phyloP scores from a whole-genome alignment of 2,888 invertebrate genomes.

The Drosophila antonietae region DNA sequence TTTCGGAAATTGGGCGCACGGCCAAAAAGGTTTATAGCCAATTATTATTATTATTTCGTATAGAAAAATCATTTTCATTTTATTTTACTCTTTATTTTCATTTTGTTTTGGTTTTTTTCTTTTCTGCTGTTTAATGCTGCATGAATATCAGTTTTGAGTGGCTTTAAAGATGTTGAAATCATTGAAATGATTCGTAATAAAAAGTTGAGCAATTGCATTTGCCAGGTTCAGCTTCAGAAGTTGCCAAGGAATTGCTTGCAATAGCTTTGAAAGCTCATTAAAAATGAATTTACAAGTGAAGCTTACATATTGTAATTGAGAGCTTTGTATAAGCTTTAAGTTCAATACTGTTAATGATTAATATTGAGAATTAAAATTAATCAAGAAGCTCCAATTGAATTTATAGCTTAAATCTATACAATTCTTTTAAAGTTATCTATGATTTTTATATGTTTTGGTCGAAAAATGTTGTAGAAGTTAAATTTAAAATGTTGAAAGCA shows the following conservation, averaged over 20 bases:
- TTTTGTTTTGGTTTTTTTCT: too few relatives aligned
- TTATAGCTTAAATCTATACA: fast-evolving
- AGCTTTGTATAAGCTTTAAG: not conserved
- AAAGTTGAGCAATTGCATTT: not conserved
- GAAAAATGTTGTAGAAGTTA: not conserved
- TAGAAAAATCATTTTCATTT: constrained; percentile 2
- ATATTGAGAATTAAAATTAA: not conserved
- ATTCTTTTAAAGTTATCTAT: not conserved
- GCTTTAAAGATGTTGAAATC: not conserved
- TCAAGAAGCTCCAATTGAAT: not conserved
- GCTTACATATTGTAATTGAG: too few relatives aligned
- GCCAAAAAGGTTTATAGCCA: constrained; percentile 14
- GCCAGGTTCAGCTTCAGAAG: not conserved
- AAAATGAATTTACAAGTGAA: not conserved
- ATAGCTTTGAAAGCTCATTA: constrained; percentile 1
- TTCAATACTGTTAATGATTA: too few relatives aligned
- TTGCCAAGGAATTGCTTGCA: not conserved
- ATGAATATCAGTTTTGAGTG: constrained; percentile 9
- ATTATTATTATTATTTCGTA: constrained; percentile 8
- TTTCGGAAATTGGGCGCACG: constrained; percentile 5
- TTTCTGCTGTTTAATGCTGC: not conserved
- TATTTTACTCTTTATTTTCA: not conserved
- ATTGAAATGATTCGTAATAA: constrained; percentile 1
- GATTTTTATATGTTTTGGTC: too few relatives aligned
- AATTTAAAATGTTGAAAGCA: not conserved